Evolutionary conservation across 1,140 invertebrate genomes (phyloP), one percentile per base, ranked within the genome.

Genomic region (Drosophila jambulina): DNA sequence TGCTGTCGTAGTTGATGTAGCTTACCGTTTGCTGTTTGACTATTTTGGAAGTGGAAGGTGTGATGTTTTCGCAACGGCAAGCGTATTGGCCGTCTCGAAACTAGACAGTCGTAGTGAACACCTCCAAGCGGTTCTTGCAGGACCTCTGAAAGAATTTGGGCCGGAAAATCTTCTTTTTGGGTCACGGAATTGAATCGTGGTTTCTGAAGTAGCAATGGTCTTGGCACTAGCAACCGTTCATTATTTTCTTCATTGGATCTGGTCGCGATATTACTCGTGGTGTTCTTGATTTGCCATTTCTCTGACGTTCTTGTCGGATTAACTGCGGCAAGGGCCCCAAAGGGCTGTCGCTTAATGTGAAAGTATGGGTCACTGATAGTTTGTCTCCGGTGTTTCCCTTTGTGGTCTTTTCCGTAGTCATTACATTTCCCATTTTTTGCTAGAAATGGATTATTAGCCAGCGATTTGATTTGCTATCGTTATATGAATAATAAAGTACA

Each of bases 11-110:
- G 61, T 56, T 91, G 79, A 36, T 82, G 79, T 48, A 92, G 57
- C 60, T 91, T 91, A 51, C 85, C 80, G 19, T 86, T 86, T 27
- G 91, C 85, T 19, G 91, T 92, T 61, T 93, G 85, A 93, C 83
- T 94, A 29, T 94, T 95, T 93, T 95, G 95, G 67, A 95, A 96
- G 81, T 95, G 95, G 81, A 95, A 95, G 83, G 95, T 95, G 91
- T 95, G 95, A 91, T 95, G 95, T 91, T 96, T 96, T 85, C 95
- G 95, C 27, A 96, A 78, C 1, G 95, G 95, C 75, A 95, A 93
- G 88, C 95, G 87, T 45, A 92, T 80, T 36, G 92, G 91, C 3
- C 81, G 82, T 43, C 80, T 69, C 29, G 68, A 82, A 54, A 75
- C 79, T 63, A 91, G 17, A 29, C 69, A 80, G 51, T 86, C 75